Evolutionary conservation across 2,797 vertebrate species (phyloP).

Genomic region (Apodemus agrarius): DNA sequence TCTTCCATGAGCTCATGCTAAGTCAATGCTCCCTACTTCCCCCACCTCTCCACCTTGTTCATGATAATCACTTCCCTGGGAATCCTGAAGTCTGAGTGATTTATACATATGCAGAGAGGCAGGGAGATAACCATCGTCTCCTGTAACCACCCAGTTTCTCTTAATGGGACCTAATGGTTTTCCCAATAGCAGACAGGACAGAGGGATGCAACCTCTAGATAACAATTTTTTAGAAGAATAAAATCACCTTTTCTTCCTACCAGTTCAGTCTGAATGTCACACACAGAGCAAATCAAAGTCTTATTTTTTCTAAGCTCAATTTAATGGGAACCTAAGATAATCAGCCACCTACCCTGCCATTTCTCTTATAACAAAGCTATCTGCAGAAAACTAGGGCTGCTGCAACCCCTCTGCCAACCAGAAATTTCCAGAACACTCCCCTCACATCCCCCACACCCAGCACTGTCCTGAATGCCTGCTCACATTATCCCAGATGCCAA

Average conservation of each 20-base stretch:
- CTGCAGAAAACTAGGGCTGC: no score
- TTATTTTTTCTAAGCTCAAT: not conserved
- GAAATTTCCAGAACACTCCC: not conserved
- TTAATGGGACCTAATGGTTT: constrained; percentile 58
- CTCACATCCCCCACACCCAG: not conserved
- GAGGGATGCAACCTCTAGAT: not conserved
- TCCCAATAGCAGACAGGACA: not conserved
- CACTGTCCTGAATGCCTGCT: constrained; percentile 11
- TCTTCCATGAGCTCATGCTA: constrained; percentile 35
- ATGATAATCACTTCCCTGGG: constrained; percentile 59
- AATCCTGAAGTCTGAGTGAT: constrained; percentile 33
- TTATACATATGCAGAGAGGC: constrained; percentile 53
- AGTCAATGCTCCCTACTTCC: not conserved
- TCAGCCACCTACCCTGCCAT: not conserved
- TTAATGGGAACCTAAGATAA: not conserved
- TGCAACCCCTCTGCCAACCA: not conserved
- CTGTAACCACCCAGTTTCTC: constrained; percentile 47
- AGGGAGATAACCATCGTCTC: constrained; percentile 27
- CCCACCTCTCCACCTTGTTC: not conserved
- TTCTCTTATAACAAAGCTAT: not conserved
- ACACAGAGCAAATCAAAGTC: not conserved
- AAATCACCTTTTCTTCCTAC: not conserved
- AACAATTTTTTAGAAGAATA: not conserved
- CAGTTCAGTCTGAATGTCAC: not conserved
- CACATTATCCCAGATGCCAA: constrained; percentile 72